These are phyloP conservation scores for Mionectes macconnelli DNA, from an alignment of 2,113 vertebrate species.

Conservation along the genomic window DNA sequence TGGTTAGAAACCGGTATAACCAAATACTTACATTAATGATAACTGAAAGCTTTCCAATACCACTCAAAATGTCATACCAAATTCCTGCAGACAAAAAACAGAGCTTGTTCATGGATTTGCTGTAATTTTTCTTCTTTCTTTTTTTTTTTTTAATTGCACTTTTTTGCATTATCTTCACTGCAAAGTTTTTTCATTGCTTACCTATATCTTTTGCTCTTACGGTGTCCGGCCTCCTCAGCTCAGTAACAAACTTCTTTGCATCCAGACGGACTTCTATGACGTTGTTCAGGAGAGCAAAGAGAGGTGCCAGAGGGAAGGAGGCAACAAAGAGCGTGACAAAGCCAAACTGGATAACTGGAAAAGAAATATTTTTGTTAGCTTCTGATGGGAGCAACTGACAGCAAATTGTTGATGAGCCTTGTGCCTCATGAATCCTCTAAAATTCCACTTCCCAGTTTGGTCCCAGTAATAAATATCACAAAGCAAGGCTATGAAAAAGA, in stretches of 20 bases:
- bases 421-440: not conserved
- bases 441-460: not conserved
- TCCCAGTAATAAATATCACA: not conserved
- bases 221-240: slow-evolving; percentile 89
- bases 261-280: slow-evolving; percentile 96
- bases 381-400: not conserved
- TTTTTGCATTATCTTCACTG: not conserved
- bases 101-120: not conserved
- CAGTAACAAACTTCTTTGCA: slow-evolving; percentile 93
- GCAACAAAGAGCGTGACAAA: slow-evolving; percentile 97
- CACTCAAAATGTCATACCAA: slow-evolving; percentile 95
- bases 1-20: not conserved
- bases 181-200: slow-evolving; percentile 52
- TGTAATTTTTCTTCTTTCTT: not conserved
- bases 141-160: not conserved
- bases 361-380: not conserved
- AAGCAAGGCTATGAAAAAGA: not conserved
- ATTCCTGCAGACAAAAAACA: slow-evolving; percentile 82
- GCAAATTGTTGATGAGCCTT: not conserved
- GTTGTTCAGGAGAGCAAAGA: slow-evolving; percentile 96
- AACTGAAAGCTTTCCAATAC: slow-evolving; percentile 97
- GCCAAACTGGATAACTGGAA: slow-evolving; percentile 93
- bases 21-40: slow-evolving; percentile 95
- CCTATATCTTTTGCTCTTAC: slow-evolving; percentile 95
- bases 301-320: slow-evolving; percentile 93